phyloP scores from a whole-genome alignment of 2,113 vertebrate species.

The Rhynchopsitta pachyrhyncha region DNA sequence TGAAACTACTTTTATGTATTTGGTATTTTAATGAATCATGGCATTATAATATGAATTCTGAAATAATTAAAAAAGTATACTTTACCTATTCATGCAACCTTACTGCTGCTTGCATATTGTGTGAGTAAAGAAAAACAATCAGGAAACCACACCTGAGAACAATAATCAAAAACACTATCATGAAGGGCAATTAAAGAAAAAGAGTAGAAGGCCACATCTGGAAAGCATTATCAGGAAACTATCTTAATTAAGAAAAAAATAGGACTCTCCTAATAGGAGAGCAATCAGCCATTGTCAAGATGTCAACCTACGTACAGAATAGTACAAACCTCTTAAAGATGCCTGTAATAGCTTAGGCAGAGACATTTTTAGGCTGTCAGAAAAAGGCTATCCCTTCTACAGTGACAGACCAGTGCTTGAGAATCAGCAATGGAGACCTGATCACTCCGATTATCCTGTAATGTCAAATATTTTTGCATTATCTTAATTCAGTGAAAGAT shows the following conservation, averaged over 20 bases:
- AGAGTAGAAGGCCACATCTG: neutral
- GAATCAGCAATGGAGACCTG: neutral
- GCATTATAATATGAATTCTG: neutral
- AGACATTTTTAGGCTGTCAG: neutral
- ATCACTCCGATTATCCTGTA: neutral
- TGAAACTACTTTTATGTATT: neutral
- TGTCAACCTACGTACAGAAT: neutral
- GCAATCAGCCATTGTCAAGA: neutral
- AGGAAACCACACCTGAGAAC: neutral
- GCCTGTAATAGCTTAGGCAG: neutral
- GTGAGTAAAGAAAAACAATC: neutral
- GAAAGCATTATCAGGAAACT: neutral
- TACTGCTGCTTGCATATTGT: neutral
- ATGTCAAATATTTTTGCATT: neutral
- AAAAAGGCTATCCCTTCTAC: neutral
- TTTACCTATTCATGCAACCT: neutral
- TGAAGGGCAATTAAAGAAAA: neutral
- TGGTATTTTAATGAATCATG: neutral
- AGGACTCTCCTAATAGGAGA: neutral
- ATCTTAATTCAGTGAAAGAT: neutral
- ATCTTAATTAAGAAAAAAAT: neutral
- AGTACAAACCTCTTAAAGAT: neutral
- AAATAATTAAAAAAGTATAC: neutral
- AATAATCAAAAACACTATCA: neutral
- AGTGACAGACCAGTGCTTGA: neutral